Conservation (phyloP, 2,888 invertebrate genomes). For the Spodoptera exigua region DNA sequence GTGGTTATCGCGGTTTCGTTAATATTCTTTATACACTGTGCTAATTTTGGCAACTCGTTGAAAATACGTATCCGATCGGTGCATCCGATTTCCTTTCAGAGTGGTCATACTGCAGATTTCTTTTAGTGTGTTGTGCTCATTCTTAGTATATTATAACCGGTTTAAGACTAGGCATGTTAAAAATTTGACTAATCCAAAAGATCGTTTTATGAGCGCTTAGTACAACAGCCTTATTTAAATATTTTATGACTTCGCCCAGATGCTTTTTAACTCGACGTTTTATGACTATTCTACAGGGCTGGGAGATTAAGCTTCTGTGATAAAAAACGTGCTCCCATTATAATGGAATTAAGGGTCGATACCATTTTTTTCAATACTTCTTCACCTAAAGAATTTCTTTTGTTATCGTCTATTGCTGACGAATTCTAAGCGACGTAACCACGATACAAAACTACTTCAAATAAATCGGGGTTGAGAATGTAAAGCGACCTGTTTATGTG, state of each 20-base stretch:
- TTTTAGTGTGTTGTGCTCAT: conserved; percentile 13
- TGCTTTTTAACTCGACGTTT: conserved; percentile 23
- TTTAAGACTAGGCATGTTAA: conserved; percentile 30
- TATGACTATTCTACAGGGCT: conserved; percentile 3
- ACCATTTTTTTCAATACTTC: too few relatives aligned
- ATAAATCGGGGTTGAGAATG: conserved; percentile 34
- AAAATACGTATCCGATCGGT: conserved; percentile 37
- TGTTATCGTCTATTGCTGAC: background rate
- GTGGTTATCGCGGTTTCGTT: conserved; percentile 54
- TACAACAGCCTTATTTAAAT: conserved; percentile 24
- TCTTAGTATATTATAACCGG: conserved; percentile 37
- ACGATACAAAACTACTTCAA: conserved; percentile 17
- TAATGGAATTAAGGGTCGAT: background rate
- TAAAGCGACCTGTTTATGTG: conserved; percentile 31
- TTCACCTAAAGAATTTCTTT: background rate
- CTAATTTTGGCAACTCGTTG: conserved; percentile 37
- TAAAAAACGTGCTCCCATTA: background rate
- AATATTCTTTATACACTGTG: conserved; percentile 36
- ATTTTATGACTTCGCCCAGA: conserved; percentile 19
- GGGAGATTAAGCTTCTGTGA: conserved; percentile 4
- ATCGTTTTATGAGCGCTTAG: conserved; percentile 14
- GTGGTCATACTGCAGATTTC: conserved; percentile 22
- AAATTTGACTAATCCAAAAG: conserved; percentile 37
- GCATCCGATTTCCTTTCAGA: conserved; percentile 41
- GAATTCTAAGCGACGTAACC: conserved; percentile 13